phyloP scores from a whole-genome alignment of 2,888 invertebrate species.

The Andrena bicolor region DNA sequence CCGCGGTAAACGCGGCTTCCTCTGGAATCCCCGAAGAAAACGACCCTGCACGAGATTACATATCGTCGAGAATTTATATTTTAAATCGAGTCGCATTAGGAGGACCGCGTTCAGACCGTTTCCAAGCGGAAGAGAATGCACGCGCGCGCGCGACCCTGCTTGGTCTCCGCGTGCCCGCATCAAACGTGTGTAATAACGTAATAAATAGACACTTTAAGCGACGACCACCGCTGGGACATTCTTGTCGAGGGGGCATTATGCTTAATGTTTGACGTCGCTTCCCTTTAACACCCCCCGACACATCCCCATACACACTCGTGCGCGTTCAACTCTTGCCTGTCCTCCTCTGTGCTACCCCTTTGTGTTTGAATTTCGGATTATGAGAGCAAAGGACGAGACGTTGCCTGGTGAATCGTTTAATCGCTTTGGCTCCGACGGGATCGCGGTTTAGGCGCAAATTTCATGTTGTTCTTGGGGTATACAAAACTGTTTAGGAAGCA shows the following conservation, averaged over 20 bases:
- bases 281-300: slow-evolving; percentile 63
- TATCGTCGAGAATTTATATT: slow-evolving; percentile 81
- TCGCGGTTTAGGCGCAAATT: not conserved
- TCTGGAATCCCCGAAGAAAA: slow-evolving; percentile 75
- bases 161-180: slow-evolving; percentile 75
- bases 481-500: not conserved
- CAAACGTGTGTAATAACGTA: slow-evolving; percentile 82
- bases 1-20: slow-evolving; percentile 44
- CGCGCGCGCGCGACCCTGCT: slow-evolving; percentile 39
- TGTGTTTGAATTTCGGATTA: slow-evolving; percentile 55
- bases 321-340: slow-evolving; percentile 46
- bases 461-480: not conserved
- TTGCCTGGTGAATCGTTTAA: slow-evolving; percentile 46
- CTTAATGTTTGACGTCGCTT: slow-evolving; percentile 80
- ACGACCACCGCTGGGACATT: slow-evolving; percentile 74
- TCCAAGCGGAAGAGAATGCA: slow-evolving; percentile 61
- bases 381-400: slow-evolving; percentile 29
- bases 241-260: slow-evolving; percentile 74
- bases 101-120: slow-evolving; percentile 66
- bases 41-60: slow-evolving; percentile 64
- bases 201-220: slow-evolving; percentile 82
- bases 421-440: slow-evolving; percentile 31
- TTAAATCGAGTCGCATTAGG: slow-evolving; percentile 82
- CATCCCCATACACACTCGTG: slow-evolving; percentile 15
- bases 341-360: slow-evolving; percentile 39